A percentile compares a stretch with the other conserved stretches of the same genome.
Conservation (phyloP, 2,113 vertebrate genomes). For the Sapayoa aenigma region DNA sequence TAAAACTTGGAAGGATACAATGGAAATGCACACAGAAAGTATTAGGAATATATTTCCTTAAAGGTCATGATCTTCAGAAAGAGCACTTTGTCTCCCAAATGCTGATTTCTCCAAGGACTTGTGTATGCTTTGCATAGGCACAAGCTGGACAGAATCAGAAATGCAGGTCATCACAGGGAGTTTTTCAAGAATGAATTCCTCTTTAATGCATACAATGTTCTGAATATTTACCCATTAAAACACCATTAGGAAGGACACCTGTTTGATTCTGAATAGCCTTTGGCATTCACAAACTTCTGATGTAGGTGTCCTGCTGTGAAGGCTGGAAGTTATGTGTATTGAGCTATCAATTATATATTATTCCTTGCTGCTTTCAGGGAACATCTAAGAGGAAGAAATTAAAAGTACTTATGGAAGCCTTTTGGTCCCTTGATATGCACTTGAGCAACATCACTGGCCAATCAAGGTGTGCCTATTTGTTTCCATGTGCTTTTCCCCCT, state of each 20-base stretch:
- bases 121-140: neutral
- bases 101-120: neutral
- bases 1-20: neutral
- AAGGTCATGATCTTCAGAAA: neutral
- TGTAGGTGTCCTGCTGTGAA: neutral
- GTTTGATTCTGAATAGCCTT: neutral
- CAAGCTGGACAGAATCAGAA: neutral
- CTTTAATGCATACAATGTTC: neutral
- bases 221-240: neutral
- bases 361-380: neutral
- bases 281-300: neutral
- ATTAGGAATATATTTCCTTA: neutral
- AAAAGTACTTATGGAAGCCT: neutral
- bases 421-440: neutral
- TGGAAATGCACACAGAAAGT: neutral
- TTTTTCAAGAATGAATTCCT: neutral
- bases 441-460: neutral
- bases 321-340: neutral
- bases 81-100: neutral
- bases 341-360: neutral
- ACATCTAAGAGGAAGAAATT: neutral
- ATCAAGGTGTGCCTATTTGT: neutral
- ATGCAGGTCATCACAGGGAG: neutral
- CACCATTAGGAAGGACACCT: neutral
- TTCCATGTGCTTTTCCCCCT: neutral